Percentiles rank a stretch among this genome's conserved stretches.
Evolutionary conservation across 2,113 vertebrate genomes (phyloP).

Genomic region (Eclectus roratus): DNA sequence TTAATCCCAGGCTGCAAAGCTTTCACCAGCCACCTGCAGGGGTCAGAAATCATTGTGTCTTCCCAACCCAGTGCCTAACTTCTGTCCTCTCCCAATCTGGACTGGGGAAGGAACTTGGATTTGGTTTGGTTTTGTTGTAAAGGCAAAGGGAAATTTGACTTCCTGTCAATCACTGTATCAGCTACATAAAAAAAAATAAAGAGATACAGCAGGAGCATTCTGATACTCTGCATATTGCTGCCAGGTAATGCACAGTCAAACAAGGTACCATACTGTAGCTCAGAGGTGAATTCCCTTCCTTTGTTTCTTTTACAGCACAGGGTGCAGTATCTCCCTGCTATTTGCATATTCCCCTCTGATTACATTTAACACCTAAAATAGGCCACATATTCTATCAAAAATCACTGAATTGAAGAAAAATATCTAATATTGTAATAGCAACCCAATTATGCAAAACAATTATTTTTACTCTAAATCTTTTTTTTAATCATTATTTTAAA

Average conservation of each 20-base stretch:
- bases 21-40: background rate
- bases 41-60: background rate
- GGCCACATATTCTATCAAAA: background rate
- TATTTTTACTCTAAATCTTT: background rate
- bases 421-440: background rate
- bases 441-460: background rate
- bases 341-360: background rate
- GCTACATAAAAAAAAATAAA: accelerated
- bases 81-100: background rate
- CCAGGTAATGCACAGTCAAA: background rate
- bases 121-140: background rate
- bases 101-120: background rate
- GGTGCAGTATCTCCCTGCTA: background rate
- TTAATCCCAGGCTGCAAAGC: background rate
- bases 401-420: background rate
- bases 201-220: background rate
- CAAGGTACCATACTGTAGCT: background rate
- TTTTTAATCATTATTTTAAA: background rate
- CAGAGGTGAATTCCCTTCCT: background rate
- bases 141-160: background rate
- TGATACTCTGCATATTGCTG: background rate
- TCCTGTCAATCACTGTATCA: background rate
- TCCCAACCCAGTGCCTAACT: background rate
- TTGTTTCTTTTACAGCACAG: background rate
- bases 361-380: background rate